Base-by-base conservation (phyloP, 2,888 invertebrate genomes). In the Troides oblongomaculatus region DNA sequence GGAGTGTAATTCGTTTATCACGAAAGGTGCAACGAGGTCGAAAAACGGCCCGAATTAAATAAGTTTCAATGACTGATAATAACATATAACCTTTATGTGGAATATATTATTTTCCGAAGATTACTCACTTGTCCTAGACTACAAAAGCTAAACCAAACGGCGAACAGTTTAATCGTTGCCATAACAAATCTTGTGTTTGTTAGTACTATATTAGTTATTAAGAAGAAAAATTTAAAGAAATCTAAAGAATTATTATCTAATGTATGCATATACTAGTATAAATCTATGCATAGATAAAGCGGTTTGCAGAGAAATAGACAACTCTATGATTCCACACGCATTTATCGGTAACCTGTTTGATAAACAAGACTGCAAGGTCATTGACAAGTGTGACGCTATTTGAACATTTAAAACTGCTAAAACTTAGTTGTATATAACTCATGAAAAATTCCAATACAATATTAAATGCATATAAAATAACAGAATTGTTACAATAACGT, bases 301-400 rank as follows among this genome's bases (percentile, higher is more conserved):
- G n/a, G 64, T 64, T 60, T 84, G 84, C 78, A 84, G 83, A 80
- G 73, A 74, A 75, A 71, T 72, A 74, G 76, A 77, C 72, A 72
- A 72, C 71, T 59, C 63, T 67, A 71, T 70, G 74, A 59, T 17
- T 68, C 65, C 69, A 53, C n/a, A 53, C 18, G 53, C n/a, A 66
- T 62, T 75, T 76, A 72, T 76, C 77, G 75, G 76, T 72, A 86
- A 89, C 90, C 84, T 81, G 89, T 89, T 89, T 77, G 71, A 69
- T 74, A 73, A 81, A 85, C 84, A 86, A 84, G 73, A 72, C 69
- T 63, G 68, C 88, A 91, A 91, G 90, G 90, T 89, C 87, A 86
- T 63, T 75, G 86, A 84, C 83, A 84, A 86, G 83, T 73, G 70
- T 64, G 6, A 46, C 61, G 63, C 62, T 70, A 72, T 72, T 72